Conservation (phyloP, 2,113 vertebrate genomes). For the Phaetusa simplex region DNA sequence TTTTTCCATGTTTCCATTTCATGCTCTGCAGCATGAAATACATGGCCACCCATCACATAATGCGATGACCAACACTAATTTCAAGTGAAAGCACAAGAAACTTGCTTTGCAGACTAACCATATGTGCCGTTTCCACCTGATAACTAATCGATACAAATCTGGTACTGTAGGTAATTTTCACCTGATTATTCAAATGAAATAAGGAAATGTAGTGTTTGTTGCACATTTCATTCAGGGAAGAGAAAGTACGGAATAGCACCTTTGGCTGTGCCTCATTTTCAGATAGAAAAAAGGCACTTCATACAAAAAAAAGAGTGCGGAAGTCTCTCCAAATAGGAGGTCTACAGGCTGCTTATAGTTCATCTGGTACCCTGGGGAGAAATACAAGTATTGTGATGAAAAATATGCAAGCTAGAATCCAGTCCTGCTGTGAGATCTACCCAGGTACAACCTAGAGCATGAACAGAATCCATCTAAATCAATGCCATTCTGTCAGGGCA, state of each 20-base stretch:
- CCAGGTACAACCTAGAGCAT: not conserved
- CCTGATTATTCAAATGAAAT: constrained; percentile 48
- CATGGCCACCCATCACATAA: not conserved
- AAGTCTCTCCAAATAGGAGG: not conserved
- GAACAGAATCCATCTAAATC: not conserved
- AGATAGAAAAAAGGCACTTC: not conserved
- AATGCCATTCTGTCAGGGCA: not conserved
- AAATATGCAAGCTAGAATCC: not conserved
- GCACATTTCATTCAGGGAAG: not conserved
- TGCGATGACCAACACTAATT: not conserved
- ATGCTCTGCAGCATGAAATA: not conserved
- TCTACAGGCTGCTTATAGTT: not conserved
- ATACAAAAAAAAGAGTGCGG: not conserved
- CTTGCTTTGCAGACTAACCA: constrained; percentile 34
- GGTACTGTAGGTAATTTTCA: not conserved
- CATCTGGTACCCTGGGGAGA: not conserved
- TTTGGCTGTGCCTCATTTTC: not conserved
- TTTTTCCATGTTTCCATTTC: not conserved
- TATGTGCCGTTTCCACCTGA: not conserved
- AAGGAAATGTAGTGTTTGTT: not conserved
- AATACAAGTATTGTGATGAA: not conserved
- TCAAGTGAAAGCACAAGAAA: constrained; percentile 8
- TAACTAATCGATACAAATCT: constrained; percentile 35
- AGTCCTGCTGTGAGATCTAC: not conserved
- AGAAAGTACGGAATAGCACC: not conserved